Percentiles rank a stretch among this genome's conserved stretches.
Conservation (phyloP, 2,113 vertebrate species). For the Lampris megalopsis region DNA sequence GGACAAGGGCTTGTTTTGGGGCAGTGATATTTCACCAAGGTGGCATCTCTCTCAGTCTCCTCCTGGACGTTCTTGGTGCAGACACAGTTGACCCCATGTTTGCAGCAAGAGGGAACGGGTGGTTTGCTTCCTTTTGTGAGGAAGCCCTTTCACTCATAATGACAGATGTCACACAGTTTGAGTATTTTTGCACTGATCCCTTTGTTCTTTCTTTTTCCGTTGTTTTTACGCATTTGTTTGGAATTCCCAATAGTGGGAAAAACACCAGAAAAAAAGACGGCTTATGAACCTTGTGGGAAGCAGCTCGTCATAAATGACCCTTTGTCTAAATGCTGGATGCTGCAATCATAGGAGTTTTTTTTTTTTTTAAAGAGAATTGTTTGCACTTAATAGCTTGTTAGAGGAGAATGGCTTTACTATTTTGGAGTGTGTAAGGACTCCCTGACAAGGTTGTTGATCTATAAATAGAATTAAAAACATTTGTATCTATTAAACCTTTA, state of each 20-base stretch:
- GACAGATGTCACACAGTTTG: slow-evolving; percentile 80
- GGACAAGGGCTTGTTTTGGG: slow-evolving; percentile 39
- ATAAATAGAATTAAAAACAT: slow-evolving; percentile 78
- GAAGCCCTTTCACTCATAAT: slow-evolving; percentile 62
- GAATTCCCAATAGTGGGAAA: slow-evolving; percentile 53
- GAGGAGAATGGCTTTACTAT: slow-evolving; percentile 85
- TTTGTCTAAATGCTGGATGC: slow-evolving; percentile 87
- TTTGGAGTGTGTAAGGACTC: slow-evolving; percentile 80
- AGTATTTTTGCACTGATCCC: slow-evolving; percentile 88
- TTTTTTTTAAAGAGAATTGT: slow-evolving; percentile 79
- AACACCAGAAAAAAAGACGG: slow-evolving; percentile 58
- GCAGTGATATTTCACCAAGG: slow-evolving; percentile 9
- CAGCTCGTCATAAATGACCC: slow-evolving; percentile 56
- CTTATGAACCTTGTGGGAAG: slow-evolving; percentile 80
- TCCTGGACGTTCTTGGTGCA: slow-evolving; percentile 39
- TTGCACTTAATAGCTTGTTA: slow-evolving; percentile 93
- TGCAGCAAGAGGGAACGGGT: slow-evolving; percentile 19
- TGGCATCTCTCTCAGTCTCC: slow-evolving; percentile 34
- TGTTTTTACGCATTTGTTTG: slow-evolving; percentile 30
- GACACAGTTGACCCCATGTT: slow-evolving; percentile 22
- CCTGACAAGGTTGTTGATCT: slow-evolving; percentile 80
- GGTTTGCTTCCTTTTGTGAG: slow-evolving; percentile 41
- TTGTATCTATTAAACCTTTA: slow-evolving; percentile 91
- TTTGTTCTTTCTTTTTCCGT: slow-evolving; percentile 34
- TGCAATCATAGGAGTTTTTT: slow-evolving; percentile 82